Conservation (phyloP, 2,888 invertebrate genomes). For the Thereva nobilitata region DNA sequence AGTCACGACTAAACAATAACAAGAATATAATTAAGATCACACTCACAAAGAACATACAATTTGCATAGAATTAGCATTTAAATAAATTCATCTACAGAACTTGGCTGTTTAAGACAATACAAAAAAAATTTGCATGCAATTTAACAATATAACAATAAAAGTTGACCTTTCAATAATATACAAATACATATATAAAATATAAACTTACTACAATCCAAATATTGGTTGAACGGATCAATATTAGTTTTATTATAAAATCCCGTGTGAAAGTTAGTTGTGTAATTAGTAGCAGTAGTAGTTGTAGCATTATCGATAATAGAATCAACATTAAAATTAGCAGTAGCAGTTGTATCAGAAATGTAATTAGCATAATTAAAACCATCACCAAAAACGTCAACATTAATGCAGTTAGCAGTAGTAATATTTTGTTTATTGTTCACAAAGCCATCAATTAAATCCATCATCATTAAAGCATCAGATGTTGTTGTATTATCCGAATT, state of each 20-base stretch:
- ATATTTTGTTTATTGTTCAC: conserved; percentile 1
- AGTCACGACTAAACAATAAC: too few species aligned
- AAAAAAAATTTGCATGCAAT: not conserved
- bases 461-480: conserved; percentile 12
- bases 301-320: conserved; percentile 28
- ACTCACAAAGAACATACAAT: too few species aligned
- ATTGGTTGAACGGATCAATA: conserved; percentile 48
- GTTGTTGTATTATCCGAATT: conserved; percentile 9
- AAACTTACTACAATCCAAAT: conserved; percentile 57
- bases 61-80: too few species aligned
- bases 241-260: conserved; percentile 40
- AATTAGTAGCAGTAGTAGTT: conserved; percentile 13
- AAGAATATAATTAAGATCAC: too few species aligned
- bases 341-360: conserved; percentile 21
- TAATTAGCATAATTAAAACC: conserved; percentile 34
- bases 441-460: not conserved
- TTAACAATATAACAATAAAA: conserved; percentile 7
- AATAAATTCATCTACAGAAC: too few species aligned
- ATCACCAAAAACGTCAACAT: conserved; percentile 19
- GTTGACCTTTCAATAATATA: conserved; percentile 17
- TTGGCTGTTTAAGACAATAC: too few species aligned
- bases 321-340: conserved; percentile 29
- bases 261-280: conserved; percentile 29
- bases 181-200: conserved; percentile 29
- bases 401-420: conserved; percentile 7